Base-by-base conservation (phyloP, 2,113 vertebrate genomes). In the Mustela lutreola region DNA sequence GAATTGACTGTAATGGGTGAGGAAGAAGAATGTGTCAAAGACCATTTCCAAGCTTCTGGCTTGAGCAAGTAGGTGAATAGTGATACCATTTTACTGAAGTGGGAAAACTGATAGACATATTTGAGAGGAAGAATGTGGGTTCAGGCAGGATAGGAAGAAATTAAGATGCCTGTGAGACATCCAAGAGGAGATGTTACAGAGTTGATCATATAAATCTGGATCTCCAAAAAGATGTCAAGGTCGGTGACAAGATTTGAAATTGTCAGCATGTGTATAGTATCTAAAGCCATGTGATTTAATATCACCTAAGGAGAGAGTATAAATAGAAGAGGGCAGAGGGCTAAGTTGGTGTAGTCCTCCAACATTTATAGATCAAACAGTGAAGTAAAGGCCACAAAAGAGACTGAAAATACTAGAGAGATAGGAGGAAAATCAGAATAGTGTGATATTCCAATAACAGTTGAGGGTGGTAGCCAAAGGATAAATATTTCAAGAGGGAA, bases 11-110 rank as follows among this genome's bases (percentile, higher is more conserved):
- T 90, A 71, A 15, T 93, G 48, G 21, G 45, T 71, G 39, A 91
- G 31, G 21, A 36, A 70, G 79, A 94, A 16, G 28, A 24, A 73
- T 65, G 11, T 92, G n/a, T 75, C 42, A 78, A 95, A 82, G 15
- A 63, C 71, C 71, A 85, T 33, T 89, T 94, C 28, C 11, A 86
- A 79, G 60, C 86, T 95, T 95, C 42, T 95, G 50, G 50, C 39
- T 71, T 97, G 73, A 83, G 92, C 73, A 85, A 92, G 31, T 85
- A 93, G 48, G 48, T 92, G 11, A 90, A 78, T 85, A 58, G 16
- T 92, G 63, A 85, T 89, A 42, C 15, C 16, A 48, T 85, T 81
- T 97, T 63, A 78, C 22, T 95, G 11, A 93, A 87, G 56, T 92
- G 48, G 14, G n/a, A 56, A 95, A 89, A 65, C n/a, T 70, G 50